Evolutionary conservation across 2,797 vertebrate genomes (phyloP).

Genomic region (Mastacembelus armatus): DNA sequence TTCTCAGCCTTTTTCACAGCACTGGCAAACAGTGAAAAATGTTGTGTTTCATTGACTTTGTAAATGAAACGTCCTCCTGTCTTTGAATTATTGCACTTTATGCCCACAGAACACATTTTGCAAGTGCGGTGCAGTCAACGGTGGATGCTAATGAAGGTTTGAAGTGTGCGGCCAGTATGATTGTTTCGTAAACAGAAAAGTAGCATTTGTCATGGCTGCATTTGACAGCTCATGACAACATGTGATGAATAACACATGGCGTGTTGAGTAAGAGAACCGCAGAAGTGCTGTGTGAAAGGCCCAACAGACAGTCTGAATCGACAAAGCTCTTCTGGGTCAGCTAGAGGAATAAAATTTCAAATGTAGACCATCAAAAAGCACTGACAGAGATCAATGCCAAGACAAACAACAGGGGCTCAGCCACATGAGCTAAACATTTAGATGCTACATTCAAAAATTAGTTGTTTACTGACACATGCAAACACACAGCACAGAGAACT

Average conservation of each 20-base stretch:
- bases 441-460: slow-evolving; percentile 44
- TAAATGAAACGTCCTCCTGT: slow-evolving; percentile 35
- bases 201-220: slow-evolving; percentile 57
- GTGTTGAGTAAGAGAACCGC: slow-evolving; percentile 55
- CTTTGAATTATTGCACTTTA: slow-evolving; percentile 34
- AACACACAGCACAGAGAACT: slow-evolving; percentile 19
- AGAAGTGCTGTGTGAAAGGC: slow-evolving; percentile 41
- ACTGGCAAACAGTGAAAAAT: slow-evolving; percentile 27
- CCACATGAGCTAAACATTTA: slow-evolving; percentile 57
- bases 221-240: slow-evolving; percentile 67
- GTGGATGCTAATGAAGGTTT: slow-evolving; percentile 39
- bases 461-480: slow-evolving; percentile 30
- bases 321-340: slow-evolving; percentile 55
- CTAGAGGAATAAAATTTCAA: slow-evolving; percentile 52
- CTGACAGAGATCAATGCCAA: slow-evolving; percentile 58
- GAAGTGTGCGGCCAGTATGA: slow-evolving; percentile 51
- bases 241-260: slow-evolving; percentile 71
- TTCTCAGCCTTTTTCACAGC: slow-evolving; percentile 11
- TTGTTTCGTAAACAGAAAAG: slow-evolving; percentile 65
- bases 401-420: slow-evolving; percentile 44
- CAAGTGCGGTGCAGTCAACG: slow-evolving; percentile 35
- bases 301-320: slow-evolving; percentile 42
- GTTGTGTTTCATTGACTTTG: slow-evolving; percentile 34
- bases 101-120: slow-evolving; percentile 42
- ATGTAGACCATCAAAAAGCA: slow-evolving; percentile 44